These are phyloP conservation scores for Cantharis flavilabris DNA, from an alignment of 2,888 invertebrate species.

Conservation along the genomic window DNA sequence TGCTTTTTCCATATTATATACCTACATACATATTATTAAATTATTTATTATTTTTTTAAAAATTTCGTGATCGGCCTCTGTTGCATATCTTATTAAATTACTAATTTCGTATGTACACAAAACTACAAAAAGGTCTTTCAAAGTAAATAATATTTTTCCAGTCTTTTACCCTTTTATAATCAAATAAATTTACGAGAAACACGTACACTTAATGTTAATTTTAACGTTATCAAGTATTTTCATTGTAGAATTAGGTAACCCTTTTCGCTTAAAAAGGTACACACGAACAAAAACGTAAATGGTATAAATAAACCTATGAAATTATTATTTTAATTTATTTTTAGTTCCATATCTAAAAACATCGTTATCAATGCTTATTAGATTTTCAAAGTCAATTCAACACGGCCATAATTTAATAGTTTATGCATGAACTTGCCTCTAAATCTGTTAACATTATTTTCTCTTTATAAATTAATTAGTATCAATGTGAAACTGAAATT, in stretches of 20 bases:
- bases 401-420: background rate
- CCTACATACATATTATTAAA: too few relatives aligned
- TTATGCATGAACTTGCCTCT: constrained; percentile 6
- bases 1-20: background rate
- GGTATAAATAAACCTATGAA: background rate
- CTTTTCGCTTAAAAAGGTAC: background rate
- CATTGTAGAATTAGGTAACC: background rate
- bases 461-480: constrained; percentile 17
- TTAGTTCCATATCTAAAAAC: background rate
- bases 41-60: background rate
- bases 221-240: background rate
- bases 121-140: background rate
- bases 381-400: background rate
- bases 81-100: background rate
- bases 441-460: constrained; percentile 12
- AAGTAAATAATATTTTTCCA: background rate
- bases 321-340: background rate
- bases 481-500: constrained; percentile 14
- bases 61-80: background rate
- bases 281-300: background rate
- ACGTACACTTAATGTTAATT: background rate
- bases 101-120: background rate
- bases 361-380: background rate
- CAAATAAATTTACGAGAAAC: background rate
- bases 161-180: background rate